Conservation (phyloP, 2,888 invertebrate species). For the Aromia moschata region DNA sequence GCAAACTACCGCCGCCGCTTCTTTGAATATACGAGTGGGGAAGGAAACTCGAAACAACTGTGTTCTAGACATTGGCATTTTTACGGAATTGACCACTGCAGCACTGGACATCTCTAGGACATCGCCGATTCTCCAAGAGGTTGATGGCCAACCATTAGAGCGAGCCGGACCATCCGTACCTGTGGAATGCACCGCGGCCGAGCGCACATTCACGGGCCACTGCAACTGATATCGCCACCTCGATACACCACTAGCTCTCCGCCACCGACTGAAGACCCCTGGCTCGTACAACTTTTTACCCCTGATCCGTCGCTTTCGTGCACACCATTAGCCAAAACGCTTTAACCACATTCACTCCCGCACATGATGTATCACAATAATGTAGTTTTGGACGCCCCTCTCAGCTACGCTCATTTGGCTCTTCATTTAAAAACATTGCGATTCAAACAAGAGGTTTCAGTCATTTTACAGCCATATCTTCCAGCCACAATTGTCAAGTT, state of each 20-base stretch:
- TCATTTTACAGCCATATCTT: slow-evolving; percentile 63
- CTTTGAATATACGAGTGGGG: slow-evolving; percentile 63
- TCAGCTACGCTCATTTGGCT: slow-evolving; percentile 44
- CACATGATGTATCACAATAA: slow-evolving; percentile 39
- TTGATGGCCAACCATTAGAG: slow-evolving; percentile 60
- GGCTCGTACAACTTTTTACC: slow-evolving; percentile 31
- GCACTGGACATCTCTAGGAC: slow-evolving; percentile 62
- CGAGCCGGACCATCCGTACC: slow-evolving; percentile 47
- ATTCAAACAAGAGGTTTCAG: slow-evolving; percentile 62
- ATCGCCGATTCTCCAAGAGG: slow-evolving; percentile 49
- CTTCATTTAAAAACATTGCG: slow-evolving; percentile 54
- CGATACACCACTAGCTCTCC: slow-evolving; percentile 31
- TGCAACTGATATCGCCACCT: slow-evolving; percentile 43
- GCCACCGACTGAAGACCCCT: slow-evolving; percentile 24
- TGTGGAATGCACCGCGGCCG: slow-evolving; percentile 37
- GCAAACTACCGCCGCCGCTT: slow-evolving; percentile 62
- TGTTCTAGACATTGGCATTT: slow-evolving; percentile 62
- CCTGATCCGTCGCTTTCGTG: slow-evolving; percentile 31
- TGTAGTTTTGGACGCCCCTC: slow-evolving; percentile 34
- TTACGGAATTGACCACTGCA: slow-evolving; percentile 57
- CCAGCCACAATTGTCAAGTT: slow-evolving; percentile 48
- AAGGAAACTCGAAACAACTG: slow-evolving; percentile 62
- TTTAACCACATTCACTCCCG: slow-evolving; percentile 34
- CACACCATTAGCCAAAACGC: slow-evolving; percentile 36
- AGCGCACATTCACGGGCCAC: slow-evolving; percentile 49